Conservation (phyloP, 2,113 vertebrate species). For the Puffinus mauretanicus region DNA sequence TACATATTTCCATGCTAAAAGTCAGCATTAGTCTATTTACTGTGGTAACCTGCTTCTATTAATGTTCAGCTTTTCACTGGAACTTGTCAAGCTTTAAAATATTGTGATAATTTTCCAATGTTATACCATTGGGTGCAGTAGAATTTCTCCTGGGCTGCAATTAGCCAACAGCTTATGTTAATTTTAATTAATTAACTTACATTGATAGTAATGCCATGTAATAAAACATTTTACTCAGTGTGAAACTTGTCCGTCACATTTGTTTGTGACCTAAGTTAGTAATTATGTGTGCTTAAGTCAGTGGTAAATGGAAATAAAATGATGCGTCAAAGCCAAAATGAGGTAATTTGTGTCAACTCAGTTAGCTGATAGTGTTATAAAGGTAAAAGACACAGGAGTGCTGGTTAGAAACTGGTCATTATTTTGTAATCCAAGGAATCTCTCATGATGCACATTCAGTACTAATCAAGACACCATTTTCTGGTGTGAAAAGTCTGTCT, state of each 20-base stretch:
- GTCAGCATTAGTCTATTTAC: slow-evolving; percentile 18
- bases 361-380: slow-evolving; percentile 63
- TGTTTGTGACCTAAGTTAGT: slow-evolving; percentile 68
- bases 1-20: not conserved
- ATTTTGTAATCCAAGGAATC: slow-evolving; percentile 59
- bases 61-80: slow-evolving; percentile 28
- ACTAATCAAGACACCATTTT: slow-evolving; percentile 49
- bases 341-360: slow-evolving; percentile 61
- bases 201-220: slow-evolving; percentile 46
- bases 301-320: slow-evolving; percentile 65
- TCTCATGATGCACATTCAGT: slow-evolving; percentile 59
- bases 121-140: slow-evolving; percentile 61
- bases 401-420: slow-evolving; percentile 62
- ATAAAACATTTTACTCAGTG: slow-evolving; percentile 68
- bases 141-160: slow-evolving; percentile 69
- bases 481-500: not conserved
- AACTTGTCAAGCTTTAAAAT: slow-evolving; percentile 67
- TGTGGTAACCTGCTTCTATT: not conserved
- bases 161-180: slow-evolving; percentile 70
- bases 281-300: slow-evolving; percentile 67
- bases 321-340: slow-evolving; percentile 54
- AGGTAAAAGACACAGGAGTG: slow-evolving; percentile 55
- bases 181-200: slow-evolving; percentile 69
- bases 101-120: slow-evolving; percentile 58
- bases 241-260: slow-evolving; percentile 59